These are phyloP conservation scores for Eurystomus glaucurus DNA, from an alignment of 2,797 vertebrate species.

Conservation along the genomic window DNA sequence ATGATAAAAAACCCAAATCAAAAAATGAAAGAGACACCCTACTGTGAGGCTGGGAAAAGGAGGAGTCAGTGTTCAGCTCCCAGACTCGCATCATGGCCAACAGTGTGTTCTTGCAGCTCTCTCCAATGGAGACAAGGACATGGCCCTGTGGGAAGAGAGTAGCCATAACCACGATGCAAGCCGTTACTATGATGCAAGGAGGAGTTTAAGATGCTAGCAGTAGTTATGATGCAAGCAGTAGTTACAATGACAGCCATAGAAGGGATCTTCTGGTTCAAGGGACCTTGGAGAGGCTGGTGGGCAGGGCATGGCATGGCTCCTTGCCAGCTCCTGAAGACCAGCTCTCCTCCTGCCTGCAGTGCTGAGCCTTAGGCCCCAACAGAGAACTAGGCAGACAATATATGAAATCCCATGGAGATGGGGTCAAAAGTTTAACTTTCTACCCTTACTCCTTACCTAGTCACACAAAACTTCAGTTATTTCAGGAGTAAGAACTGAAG, in stretches of 20 bases:
- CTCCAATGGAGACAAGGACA: fast-evolving
- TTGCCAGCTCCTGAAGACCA: background rate
- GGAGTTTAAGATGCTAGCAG: background rate
- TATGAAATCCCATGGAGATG: constrained; percentile 29
- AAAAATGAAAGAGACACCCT: background rate
- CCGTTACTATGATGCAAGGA: background rate
- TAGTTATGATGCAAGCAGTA: background rate
- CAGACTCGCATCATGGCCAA: fast-evolving
- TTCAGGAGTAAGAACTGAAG: constrained; percentile 62
- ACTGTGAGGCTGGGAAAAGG: background rate
- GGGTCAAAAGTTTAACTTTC: constrained; percentile 76
- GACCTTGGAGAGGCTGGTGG: background rate
- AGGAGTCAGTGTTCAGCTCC: background rate
- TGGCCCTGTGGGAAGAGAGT: background rate
- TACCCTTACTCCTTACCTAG: constrained; percentile 54
- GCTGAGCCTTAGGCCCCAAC: background rate
- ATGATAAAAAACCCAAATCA: background rate
- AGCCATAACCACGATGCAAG: background rate
- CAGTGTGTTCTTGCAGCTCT: background rate
- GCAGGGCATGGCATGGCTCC: background rate
- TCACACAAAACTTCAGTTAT: constrained; percentile 57
- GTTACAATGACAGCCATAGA: background rate
- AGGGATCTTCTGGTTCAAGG: background rate
- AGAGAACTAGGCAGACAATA: background rate
- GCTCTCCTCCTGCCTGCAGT: background rate